Conservation (phyloP, 2,113 vertebrate genomes). For the Eulemur rufifrons region DNA sequence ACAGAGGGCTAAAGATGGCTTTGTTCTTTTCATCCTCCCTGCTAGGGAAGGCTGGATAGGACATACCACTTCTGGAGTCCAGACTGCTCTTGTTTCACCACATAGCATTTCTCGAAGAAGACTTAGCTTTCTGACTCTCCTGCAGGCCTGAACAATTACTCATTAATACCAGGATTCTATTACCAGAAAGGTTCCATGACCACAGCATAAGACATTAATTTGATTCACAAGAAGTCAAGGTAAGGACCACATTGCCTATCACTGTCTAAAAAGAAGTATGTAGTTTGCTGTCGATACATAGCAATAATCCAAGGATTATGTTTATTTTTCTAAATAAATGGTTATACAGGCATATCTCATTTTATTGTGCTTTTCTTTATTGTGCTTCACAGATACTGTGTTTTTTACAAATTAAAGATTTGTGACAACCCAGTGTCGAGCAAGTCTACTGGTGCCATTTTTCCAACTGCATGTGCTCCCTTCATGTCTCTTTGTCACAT, state of each 20-base stretch:
- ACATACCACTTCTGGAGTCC: accelerated
- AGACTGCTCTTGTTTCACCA: neutral
- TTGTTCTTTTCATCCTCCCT: neutral
- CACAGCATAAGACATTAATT: neutral
- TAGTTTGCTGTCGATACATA: neutral
- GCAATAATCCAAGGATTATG: neutral
- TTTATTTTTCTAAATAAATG: neutral
- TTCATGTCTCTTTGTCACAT: neutral
- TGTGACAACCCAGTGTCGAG: neutral
- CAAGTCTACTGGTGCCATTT: neutral
- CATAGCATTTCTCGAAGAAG: neutral
- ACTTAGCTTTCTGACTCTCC: neutral
- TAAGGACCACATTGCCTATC: neutral
- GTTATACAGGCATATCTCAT: neutral
- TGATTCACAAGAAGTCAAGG: neutral
- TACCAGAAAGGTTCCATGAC: neutral
- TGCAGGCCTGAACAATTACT: neutral
- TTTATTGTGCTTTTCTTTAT: neutral
- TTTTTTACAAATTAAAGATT: neutral
- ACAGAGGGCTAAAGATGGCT: neutral
- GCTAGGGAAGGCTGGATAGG: neutral
- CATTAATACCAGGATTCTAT: neutral
- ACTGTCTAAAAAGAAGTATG: neutral
- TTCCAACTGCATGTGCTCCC: neutral
- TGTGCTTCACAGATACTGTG: neutral